A percentile compares a stretch with the other conserved stretches of the same genome.
Evolutionary conservation across 2,888 invertebrate genomes (phyloP).

Genomic region (Rhopalosiphum nymphaeae): DNA sequence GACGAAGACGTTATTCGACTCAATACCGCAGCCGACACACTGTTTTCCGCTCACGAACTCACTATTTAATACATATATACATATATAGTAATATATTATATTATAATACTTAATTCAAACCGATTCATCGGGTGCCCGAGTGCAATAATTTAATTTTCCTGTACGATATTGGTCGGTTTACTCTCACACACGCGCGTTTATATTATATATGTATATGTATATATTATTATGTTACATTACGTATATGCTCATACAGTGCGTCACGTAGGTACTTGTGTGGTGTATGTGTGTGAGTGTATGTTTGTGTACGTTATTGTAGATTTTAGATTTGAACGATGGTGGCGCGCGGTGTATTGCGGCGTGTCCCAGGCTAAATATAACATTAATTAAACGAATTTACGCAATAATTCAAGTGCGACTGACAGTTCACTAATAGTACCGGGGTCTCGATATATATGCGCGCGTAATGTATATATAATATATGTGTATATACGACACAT

Average conservation of each 20-base stretch:
- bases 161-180: neutral
- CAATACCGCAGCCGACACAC: neutral
- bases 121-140: conserved; percentile 32
- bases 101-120: conserved; percentile 5
- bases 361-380: conserved; percentile 62
- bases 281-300: neutral
- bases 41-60: neutral
- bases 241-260: neutral
- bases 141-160: conserved; percentile 59
- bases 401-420: conserved; percentile 65
- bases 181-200: neutral
- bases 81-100: neutral
- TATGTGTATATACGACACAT: neutral
- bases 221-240: neutral
- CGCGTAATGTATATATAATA: neutral
- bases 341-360: conserved; percentile 37
- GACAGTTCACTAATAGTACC: conserved; percentile 65
- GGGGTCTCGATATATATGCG: conserved; percentile 52
- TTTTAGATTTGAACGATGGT: conserved; percentile 56
- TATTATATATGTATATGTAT: neutral
- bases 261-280: neutral
- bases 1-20: neutral
- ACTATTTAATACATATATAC: neutral
- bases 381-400: conserved; percentile 65
- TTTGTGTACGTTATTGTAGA: conserved; percentile 45